These are phyloP conservation scores for Menidia beryllina DNA, from an alignment of 2,113 vertebrate genomes.

Conservation along the genomic window DNA sequence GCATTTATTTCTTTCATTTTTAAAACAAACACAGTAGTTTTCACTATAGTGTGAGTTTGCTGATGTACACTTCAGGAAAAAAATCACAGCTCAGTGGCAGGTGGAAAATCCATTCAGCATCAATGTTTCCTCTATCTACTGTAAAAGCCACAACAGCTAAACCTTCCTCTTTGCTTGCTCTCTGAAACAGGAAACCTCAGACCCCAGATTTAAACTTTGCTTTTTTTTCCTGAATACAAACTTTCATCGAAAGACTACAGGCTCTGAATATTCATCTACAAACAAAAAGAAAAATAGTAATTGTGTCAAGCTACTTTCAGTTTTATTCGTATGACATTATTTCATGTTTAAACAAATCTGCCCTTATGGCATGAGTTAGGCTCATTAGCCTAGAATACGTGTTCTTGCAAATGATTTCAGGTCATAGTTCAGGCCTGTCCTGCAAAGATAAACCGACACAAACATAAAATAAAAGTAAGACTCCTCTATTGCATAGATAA, in stretches of 20 bases:
- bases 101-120: constrained; percentile 47
- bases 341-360: neutral
- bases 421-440: neutral
- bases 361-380: neutral
- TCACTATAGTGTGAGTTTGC: neutral
- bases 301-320: too few species aligned
- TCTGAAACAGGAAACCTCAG: constrained; percentile 35
- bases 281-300: too few species aligned
- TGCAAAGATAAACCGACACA: neutral
- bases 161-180: constrained; percentile 25
- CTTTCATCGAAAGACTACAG: too few species aligned
- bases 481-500: neutral
- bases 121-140: constrained; percentile 48
- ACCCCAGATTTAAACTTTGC: too few species aligned
- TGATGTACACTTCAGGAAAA: constrained; percentile 20
- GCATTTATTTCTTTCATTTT: neutral
- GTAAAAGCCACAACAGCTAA: constrained; percentile 20
- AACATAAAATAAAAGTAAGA: neutral
- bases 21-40: neutral
- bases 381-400: neutral
- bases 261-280: too few species aligned
- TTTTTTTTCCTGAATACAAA: too few species aligned
- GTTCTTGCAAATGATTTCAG: neutral
- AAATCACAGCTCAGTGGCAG: constrained; percentile 29
- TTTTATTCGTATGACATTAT: too few species aligned